These are phyloP conservation scores for Drosophila robusta DNA, from an alignment of 2,888 invertebrate species.

Conservation along the genomic window DNA sequence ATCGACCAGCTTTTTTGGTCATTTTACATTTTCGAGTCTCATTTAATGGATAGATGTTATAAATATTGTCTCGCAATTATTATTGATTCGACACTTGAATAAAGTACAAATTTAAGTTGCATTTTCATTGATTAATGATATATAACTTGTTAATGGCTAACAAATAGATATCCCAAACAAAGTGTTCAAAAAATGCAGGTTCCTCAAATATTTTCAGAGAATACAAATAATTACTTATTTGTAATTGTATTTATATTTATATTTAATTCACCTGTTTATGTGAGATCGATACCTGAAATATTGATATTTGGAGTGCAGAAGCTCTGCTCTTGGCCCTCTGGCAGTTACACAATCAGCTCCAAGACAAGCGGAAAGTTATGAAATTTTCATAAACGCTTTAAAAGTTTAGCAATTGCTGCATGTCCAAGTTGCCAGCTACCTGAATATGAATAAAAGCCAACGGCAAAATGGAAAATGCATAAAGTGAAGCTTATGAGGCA, in stretches of 20 bases:
- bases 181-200: too few relatives aligned
- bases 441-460: conserved; percentile 32
- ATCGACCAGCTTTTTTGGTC: conserved; percentile 15
- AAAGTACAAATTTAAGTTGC: conserved; percentile 5
- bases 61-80: not conserved
- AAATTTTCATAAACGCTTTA: conserved; percentile 11
- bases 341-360: not conserved
- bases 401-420: conserved; percentile 7
- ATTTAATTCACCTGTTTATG: not conserved
- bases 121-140: not conserved
- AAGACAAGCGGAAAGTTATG: not conserved
- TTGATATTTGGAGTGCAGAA: not conserved
- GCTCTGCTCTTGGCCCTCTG: not conserved
- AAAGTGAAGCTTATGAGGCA: conserved; percentile 19
- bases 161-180: too few relatives aligned
- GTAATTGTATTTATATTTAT: too few relatives aligned
- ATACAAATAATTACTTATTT: too few relatives aligned
- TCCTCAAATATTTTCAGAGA: too few relatives aligned
- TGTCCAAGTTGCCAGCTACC: conserved; percentile 14
- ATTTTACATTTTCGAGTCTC: conserved; percentile 3
- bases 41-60: not conserved
- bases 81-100: conserved; percentile 8
- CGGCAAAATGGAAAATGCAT: conserved; percentile 29
- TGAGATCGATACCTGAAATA: not conserved
- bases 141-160: not conserved